Conservation (phyloP, 2,797 vertebrate genomes). For the Hafferia zeledoni region DNA sequence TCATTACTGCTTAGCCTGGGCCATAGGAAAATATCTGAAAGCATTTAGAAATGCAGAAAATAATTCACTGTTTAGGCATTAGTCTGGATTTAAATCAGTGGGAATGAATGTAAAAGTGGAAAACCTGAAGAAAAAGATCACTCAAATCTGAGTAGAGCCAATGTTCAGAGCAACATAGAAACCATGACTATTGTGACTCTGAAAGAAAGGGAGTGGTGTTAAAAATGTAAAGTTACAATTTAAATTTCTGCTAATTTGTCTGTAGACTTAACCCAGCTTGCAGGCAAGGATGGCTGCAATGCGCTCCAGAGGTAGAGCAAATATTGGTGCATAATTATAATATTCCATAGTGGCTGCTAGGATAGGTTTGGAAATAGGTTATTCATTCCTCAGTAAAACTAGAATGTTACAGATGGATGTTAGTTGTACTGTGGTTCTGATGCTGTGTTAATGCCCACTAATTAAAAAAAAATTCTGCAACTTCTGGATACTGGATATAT, state of each 20-base stretch:
- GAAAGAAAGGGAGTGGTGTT: background rate
- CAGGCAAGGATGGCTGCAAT: background rate
- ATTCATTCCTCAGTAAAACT: background rate
- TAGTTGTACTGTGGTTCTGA: background rate
- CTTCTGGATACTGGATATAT: background rate
- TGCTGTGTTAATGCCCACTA: background rate
- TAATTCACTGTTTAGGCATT: conserved; percentile 9
- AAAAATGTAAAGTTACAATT: background rate
- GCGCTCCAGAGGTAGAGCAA: background rate
- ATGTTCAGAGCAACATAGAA: background rate
- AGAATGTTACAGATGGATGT: background rate
- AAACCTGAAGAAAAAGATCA: conserved; percentile 5
- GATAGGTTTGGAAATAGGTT: background rate
- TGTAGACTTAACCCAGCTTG: background rate
- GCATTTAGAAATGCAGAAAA: conserved; percentile 25
- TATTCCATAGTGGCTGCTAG: background rate
- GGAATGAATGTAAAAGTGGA: background rate
- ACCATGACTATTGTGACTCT: background rate
- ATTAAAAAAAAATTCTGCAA: background rate
- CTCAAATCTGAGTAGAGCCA: background rate
- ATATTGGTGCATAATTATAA: background rate
- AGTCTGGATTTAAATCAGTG: conserved; percentile 15
- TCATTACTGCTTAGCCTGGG: conserved; percentile 35
- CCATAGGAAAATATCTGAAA: conserved; percentile 36
- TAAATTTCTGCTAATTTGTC: background rate